phyloP scores from a whole-genome alignment of 92 coral and sea anemone species.

The Paragorgia papillata region DNA sequence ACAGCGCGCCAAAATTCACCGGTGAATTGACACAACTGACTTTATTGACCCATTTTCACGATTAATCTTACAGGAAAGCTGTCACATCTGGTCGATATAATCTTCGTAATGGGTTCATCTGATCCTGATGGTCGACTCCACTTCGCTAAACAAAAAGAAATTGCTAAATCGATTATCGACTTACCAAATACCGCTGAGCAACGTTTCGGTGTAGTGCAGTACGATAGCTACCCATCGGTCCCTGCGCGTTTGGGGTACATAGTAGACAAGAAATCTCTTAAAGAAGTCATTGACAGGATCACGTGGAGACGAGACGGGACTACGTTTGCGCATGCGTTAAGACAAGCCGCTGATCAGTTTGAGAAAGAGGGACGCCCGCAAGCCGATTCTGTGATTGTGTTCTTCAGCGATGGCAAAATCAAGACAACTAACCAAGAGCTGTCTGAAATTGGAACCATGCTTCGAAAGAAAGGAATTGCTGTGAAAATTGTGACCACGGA shows the following conservation, averaged over 20 bases:
- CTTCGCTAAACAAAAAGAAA: slow-evolving; percentile 38
- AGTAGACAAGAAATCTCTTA: slow-evolving; percentile 17
- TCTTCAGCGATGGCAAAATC: slow-evolving; percentile 34
- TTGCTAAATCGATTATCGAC: slow-evolving; percentile 26
- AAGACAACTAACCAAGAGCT: slow-evolving; percentile 4
- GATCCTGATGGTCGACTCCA: slow-evolving; percentile 30
- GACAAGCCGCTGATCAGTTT: slow-evolving; percentile 32
- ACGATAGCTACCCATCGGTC: slow-evolving; percentile 34
- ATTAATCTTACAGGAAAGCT: slow-evolving; percentile 23
- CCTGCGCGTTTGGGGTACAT: slow-evolving; percentile 41
- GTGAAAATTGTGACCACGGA: slow-evolving; percentile 26
- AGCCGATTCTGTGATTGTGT: slow-evolving; percentile 21
- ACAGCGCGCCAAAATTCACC: too few species aligned
- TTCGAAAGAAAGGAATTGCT: slow-evolving; percentile 6
- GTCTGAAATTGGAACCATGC: slow-evolving; percentile 24
- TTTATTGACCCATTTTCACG: not conserved
- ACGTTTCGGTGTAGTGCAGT: slow-evolving; percentile 36
- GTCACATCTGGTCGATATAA: slow-evolving; percentile 9
- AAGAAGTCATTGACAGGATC: slow-evolving; percentile 19
- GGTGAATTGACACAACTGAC: too few species aligned
- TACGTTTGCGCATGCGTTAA: slow-evolving; percentile 13
- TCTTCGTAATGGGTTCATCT: slow-evolving; percentile 33
- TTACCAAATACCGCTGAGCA: slow-evolving; percentile 20
- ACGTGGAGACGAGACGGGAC: slow-evolving; percentile 40
- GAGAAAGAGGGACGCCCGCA: slow-evolving; percentile 36